Base-by-base conservation (phyloP, 2,888 invertebrate genomes). In the Eristalinus aeneus region DNA sequence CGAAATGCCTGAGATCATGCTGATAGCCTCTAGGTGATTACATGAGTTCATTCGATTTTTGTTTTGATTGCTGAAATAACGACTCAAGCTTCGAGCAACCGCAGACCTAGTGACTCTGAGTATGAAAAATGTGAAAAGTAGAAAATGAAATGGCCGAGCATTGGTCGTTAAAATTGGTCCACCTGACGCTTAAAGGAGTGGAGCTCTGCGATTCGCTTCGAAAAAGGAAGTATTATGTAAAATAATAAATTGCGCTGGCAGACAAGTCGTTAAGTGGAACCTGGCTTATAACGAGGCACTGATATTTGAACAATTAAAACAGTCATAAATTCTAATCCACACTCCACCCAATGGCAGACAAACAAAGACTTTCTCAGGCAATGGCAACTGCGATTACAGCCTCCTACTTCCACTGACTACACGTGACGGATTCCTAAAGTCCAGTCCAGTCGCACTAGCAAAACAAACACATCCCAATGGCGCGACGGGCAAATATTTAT, bases 401-500 rank as follows among this genome's bases (percentile, higher is more conserved):
- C 27, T 5, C 5, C 23, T 56, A n/a, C n/a, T n/a, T n/a, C n/a
- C n/a, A n/a, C n/a, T n/a, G n/a, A n/a, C n/a, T n/a, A 56, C 10
- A 56, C 56, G 56, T 56, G 23, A 56, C 20, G 16, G 46, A 9
- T 4, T 8, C 22, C 16, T 27, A 2, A 2, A 2, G 27, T 27
- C 5, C 27, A 22, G 12, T 12, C 23, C 4, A 16, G 8, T 12
- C 56, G 2, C 56, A 23, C 23, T 22, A 12, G 4, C 23, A 56
- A 56, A 56, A 56, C 56, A 56, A 56, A 56, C 11, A 56, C 6
- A 56, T 56, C 23, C 56, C 22, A 56, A 23, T 27, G 56, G 56
- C 23, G 67, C 71, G 54, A 31, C 53, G 27, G 27, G 54, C 54
- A 36, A 65, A 56, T 64, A 56, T 23, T 74, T 64, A 20, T 56